phyloP scores from a whole-genome alignment of 2,113 vertebrate species.

The Amphiprion ocellaris region DNA sequence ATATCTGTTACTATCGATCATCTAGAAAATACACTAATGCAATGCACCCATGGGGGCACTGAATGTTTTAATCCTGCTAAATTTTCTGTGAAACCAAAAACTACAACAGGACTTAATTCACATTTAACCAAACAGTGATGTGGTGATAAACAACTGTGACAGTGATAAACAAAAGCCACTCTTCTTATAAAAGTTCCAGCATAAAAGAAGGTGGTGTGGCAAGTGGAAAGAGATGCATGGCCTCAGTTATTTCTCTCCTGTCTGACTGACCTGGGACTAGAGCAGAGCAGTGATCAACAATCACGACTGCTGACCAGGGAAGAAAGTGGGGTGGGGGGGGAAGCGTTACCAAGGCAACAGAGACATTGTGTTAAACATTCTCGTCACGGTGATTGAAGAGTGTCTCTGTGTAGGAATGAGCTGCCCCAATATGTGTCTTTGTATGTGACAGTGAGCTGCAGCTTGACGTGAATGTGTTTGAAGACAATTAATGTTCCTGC shows the following conservation, averaged over 20 bases:
- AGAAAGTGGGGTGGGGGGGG: background rate
- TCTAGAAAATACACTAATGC: background rate
- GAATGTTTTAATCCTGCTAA: slow-evolving; percentile 3
- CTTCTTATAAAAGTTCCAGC: slow-evolving; percentile 12
- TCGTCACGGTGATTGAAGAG: slow-evolving; percentile 64
- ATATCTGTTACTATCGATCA: background rate
- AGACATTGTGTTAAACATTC: slow-evolving; percentile 66
- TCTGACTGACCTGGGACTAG: slow-evolving; percentile 31
- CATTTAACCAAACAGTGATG: slow-evolving; percentile 1
- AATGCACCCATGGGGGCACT: background rate
- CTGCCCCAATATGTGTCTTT: slow-evolving; percentile 33
- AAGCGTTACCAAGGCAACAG: slow-evolving; percentile 68
- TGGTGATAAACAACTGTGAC: background rate
- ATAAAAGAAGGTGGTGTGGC: slow-evolving; percentile 11
- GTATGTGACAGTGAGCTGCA: slow-evolving; percentile 29
- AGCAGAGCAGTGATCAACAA: slow-evolving; percentile 32
- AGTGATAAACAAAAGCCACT: background rate
- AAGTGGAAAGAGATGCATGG: background rate
- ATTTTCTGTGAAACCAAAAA: slow-evolving; percentile 22
- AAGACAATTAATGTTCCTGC: slow-evolving; percentile 34
- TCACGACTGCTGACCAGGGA: slow-evolving; percentile 35
- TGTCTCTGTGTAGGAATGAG: slow-evolving; percentile 48
- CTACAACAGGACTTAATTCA: background rate
- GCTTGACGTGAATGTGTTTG: slow-evolving; percentile 30
- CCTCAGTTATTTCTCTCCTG: slow-evolving; percentile 12